A percentile compares a stretch with the other conserved stretches of the same genome.
These are phyloP conservation scores for Nylanderia fulva DNA, from an alignment of 1,140 invertebrate genomes.

Conservation along the genomic window DNA sequence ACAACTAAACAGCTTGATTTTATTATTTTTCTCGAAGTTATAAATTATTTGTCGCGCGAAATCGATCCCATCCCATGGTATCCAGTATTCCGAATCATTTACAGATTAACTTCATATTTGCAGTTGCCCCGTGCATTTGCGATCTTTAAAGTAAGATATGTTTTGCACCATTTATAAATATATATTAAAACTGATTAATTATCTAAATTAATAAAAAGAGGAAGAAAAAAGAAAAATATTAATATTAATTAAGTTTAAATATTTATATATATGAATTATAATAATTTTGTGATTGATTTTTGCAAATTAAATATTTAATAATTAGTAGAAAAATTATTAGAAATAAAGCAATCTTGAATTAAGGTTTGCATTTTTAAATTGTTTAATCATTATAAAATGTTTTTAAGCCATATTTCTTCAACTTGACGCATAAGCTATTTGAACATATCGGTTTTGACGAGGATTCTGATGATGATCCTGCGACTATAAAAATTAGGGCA, in stretches of 20 bases:
- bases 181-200: not conserved
- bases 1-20: constrained; percentile 86
- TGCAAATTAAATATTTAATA: not conserved
- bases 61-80: constrained; percentile 89
- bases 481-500: constrained; percentile 41
- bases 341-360: not conserved
- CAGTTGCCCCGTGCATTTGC: not conserved
- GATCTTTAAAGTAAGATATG: constrained; percentile 22
- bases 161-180: not conserved
- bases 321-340: not conserved
- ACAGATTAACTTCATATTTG: not conserved
- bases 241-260: no score
- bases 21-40: constrained; percentile 86
- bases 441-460: constrained; percentile 69
- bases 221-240: not conserved
- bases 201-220: not conserved
- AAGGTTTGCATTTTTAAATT: not conserved
- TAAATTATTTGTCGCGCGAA: constrained; percentile 88
- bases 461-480: constrained; percentile 54
- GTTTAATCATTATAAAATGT: constrained; percentile 28
- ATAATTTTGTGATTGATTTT: not conserved
- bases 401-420: constrained; percentile 70
- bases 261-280: no score
- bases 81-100: constrained; percentile 21
- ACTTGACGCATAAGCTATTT: constrained; percentile 68